Evolutionary conservation across 2,113 vertebrate species (phyloP), one percentile per base, ranked within the genome.

Genomic region (Otocyon megalotis): DNA sequence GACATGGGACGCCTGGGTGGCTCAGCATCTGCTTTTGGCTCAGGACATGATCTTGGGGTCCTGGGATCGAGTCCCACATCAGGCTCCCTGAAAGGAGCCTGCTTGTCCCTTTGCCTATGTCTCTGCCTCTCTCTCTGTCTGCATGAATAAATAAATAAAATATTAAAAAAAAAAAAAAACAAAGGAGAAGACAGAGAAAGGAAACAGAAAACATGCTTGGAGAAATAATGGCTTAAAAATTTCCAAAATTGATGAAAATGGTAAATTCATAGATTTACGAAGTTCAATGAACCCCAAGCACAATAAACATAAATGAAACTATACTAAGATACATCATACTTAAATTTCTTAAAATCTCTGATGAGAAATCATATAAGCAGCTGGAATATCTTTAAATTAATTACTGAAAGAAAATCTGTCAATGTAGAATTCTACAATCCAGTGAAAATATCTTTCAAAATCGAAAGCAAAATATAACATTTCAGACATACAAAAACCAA

Each of bases 391-490:
- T 88, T 54, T 84, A 79, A 94, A 72, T 88, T 67, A 84, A 72
- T 88, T 67, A 84, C 16, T 74, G 63, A 80, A 80, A 85, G 48
- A 24, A 89, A 93, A 62, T 81, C 65, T 86, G 15, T 82, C 65
- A 35, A 2, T 87, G 30, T 77, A 37, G n/a, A 90, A 77, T 63
- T 56, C 81, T 77, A 37, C 28, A 56, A 77, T 17, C 37, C 37
- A 63, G 9, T 32, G 35, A 76, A 93, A 76, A 50, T 65, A 26
- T 53, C 30, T 84, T 81, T 80, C 48, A 82, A 82, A 92, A 72
- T 35, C 37, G 19, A 80, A 93, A 80, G 71, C 26, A 92, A 97
- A 95, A 56, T 90, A 53, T 8, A 43, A 76, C 43, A 48, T 35
- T 76, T 72, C 82, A 88, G 50, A 87, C 12, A 58, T 22, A 48